Evolutionary conservation across 2,113 vertebrate genomes (phyloP).

Genomic region (Bos javanicus): DNA sequence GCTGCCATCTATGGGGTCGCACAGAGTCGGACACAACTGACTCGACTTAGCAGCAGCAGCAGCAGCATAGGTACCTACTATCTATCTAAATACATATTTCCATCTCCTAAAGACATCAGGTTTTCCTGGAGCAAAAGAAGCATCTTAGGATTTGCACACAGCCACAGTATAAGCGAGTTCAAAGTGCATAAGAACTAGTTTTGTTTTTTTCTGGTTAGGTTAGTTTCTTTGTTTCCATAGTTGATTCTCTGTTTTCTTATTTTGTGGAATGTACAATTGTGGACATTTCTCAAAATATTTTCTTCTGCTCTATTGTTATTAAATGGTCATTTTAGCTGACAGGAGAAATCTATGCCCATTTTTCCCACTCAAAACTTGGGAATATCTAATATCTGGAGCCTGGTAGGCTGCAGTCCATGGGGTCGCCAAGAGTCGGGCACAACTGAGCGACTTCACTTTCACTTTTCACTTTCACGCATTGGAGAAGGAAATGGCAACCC

Average conservation of each 20-base stretch:
- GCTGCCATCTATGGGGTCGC: no score
- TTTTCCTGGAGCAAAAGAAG: background rate
- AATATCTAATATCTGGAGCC: background rate
- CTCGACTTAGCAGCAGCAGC: no score
- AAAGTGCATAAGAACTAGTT: accelerated
- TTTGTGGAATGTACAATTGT: background rate
- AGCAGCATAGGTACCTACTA: background rate
- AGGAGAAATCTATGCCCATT: background rate
- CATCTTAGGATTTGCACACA: no score
- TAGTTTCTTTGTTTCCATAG: background rate
- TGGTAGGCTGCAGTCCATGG: no score
- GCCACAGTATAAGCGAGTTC: background rate
- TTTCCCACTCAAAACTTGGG: background rate
- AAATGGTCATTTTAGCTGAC: background rate
- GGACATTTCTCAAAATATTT: background rate
- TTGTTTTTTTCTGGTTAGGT: background rate
- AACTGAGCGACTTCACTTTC: no score
- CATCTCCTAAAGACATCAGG: background rate
- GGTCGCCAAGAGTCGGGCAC: accelerated
- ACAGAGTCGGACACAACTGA: no score
- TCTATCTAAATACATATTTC: background rate
- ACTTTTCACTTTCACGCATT: no score
- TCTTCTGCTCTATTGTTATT: background rate
- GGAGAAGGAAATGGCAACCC: no score
- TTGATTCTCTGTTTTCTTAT: background rate